Evolutionary conservation across 2,797 vertebrate genomes (phyloP), one percentile per base, ranked within the genome.

Genomic region (Pygocentrus nattereri): DNA sequence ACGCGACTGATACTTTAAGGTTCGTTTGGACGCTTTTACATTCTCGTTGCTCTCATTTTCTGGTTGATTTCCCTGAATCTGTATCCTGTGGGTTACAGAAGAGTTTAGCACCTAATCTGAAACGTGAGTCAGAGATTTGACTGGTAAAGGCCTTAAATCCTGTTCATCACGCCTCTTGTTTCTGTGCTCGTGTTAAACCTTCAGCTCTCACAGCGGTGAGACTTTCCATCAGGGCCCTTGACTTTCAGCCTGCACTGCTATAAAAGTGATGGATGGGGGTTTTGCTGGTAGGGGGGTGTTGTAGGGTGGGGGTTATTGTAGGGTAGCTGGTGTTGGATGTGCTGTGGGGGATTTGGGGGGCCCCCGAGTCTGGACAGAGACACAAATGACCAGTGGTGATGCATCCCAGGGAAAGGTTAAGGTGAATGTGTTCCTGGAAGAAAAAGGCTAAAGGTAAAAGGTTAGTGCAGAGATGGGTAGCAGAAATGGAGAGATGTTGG

Each of bases 391-490:
- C 67, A 18, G 16, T 23, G 44, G 6, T 77, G 78, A 49, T 61
- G 76, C 19, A 47, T 49, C n/a, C 56, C 34, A 62, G 59, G 74
- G 83, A 73, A 56, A 0, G 15, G n/a, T 83, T 50, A 41, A n/a
- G 12, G 79, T 77, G 79, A 77, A 59, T 49, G 31, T 81, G 64
- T 44, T 70, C 73, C 80, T 70, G 67, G 64, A 70, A 73, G 65
- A 58, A 47, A 78, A 30, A 67, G 44, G 61, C 44, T 49, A 25
- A 65, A 47, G 23, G 58, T 47, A 59, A 59, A 81, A 84, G 88
- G 85, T 88, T 76, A 88, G 82, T 81, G 74, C 56, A n/a, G 38
- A 78, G 83, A 91, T 86, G 85, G 76, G 86, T 86, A 88, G 87
- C 85, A 90, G 87, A 73, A 65, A 69, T 25, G 50, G 62, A 74